Evolutionary conservation across 2,888 invertebrate genomes (phyloP).

Genomic region (Apodemia hepburni): DNA sequence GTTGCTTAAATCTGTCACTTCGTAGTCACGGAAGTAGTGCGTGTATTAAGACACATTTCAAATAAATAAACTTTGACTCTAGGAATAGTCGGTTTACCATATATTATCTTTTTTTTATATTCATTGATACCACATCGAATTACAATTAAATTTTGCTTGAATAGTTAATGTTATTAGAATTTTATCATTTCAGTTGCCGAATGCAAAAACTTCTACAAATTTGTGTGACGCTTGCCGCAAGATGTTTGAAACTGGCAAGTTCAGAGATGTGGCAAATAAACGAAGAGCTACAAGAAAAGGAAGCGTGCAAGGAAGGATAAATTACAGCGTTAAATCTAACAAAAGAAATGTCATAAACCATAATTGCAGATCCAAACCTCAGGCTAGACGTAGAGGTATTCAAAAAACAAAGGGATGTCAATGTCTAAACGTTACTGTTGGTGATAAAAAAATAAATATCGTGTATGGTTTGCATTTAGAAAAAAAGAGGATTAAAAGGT

Average conservation of each 20-base stretch:
- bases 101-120: background rate
- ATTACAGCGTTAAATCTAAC: background rate
- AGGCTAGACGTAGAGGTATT: slow-evolving; percentile 1
- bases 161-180: background rate
- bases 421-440: background rate
- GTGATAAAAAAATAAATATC: background rate
- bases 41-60: too few species aligned
- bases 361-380: background rate
- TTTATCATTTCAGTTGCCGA: background rate
- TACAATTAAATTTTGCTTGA: background rate
- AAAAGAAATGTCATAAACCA: background rate
- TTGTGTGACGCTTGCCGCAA: slow-evolving; percentile 6
- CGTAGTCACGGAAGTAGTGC: too few species aligned
- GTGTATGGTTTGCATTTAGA: background rate
- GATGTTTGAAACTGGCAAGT: slow-evolving; percentile 2
- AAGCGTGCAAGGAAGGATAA: background rate
- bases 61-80: too few species aligned
- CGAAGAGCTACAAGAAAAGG: background rate
- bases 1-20: too few species aligned
- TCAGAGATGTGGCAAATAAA: background rate
- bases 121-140: background rate
- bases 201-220: background rate
- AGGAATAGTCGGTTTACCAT: too few species aligned
- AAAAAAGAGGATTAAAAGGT: background rate
- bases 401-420: background rate